These are phyloP conservation scores for Muschampia plurimacula DNA, from an alignment of 2,888 invertebrate species.

Conservation along the genomic window DNA sequence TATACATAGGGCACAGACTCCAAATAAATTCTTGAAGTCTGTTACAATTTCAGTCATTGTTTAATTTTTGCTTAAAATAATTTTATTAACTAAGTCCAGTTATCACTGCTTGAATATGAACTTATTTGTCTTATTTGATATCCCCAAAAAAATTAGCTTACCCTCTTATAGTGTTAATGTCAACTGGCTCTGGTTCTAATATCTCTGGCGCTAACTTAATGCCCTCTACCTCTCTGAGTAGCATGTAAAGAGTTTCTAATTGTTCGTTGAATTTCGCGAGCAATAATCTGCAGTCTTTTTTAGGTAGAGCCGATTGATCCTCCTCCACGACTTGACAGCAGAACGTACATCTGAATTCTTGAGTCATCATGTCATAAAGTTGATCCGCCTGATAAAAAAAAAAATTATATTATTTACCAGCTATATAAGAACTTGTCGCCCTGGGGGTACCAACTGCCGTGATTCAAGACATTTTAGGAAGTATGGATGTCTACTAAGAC, in stretches of 20 bases:
- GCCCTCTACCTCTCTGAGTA: conserved; percentile 96
- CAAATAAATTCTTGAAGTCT: too few relatives aligned
- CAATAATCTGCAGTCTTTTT: conserved; percentile 95
- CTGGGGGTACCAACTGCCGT: too few relatives aligned
- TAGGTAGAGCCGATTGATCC: conserved; percentile 96
- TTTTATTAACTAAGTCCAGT: too few relatives aligned
- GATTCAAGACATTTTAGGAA: too few relatives aligned
- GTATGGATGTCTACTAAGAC: too few relatives aligned
- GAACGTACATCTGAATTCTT: conserved; percentile 95
- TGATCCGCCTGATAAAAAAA: conserved; percentile 90
- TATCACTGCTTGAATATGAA: too few relatives aligned
- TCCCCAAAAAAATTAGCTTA: conserved; percentile 52
- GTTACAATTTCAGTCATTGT: too few relatives aligned
- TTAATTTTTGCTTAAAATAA: too few relatives aligned
- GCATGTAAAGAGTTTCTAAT: conserved; percentile 95
- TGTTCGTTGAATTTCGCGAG: conserved; percentile 98
- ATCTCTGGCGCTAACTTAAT: conserved; percentile 97
- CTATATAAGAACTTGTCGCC: too few relatives aligned
- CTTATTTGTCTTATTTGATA: background rate
- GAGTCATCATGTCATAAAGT: conserved; percentile 93
- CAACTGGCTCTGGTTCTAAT: conserved; percentile 97
- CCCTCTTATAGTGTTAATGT: conserved; percentile 94
- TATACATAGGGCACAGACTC: too few relatives aligned
- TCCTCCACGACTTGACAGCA: conserved; percentile 96
- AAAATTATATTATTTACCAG: too few relatives aligned